Evolutionary conservation across 1,140 invertebrate genomes (phyloP).

Genomic region (Ceratina calcarata): DNA sequence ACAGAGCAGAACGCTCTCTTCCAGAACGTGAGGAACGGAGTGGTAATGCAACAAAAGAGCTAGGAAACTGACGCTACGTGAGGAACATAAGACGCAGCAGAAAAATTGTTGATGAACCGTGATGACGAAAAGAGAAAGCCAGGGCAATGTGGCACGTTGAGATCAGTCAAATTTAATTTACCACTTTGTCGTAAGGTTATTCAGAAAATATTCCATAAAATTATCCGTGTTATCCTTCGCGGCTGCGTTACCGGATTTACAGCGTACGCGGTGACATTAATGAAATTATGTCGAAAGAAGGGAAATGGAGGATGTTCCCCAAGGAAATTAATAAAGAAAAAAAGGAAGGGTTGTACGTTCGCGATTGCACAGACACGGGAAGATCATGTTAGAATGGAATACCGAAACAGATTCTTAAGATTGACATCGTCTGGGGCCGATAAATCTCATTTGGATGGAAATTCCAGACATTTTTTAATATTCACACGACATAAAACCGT

Average conservation of each 20-base stretch:
- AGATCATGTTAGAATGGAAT: constrained; percentile 20
- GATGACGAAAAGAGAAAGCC: no score
- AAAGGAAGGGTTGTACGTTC: no score
- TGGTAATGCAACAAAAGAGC: not conserved
- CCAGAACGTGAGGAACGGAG: constrained; percentile 12
- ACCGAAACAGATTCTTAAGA: constrained; percentile 32
- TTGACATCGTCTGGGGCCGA: constrained; percentile 14
- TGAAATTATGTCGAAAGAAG: constrained; percentile 2
- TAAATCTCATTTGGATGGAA: constrained; percentile 50
- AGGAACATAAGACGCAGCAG: constrained; percentile 8
- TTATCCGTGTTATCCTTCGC: not conserved
- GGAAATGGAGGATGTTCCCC: not conserved
- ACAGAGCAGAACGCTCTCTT: not conserved
- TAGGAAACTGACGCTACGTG: constrained; percentile 10
- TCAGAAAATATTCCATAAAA: constrained; percentile 23
- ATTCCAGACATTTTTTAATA: constrained; percentile 39
- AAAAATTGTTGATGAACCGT: not conserved
- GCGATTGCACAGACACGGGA: not conserved
- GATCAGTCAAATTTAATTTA: constrained; percentile 30
- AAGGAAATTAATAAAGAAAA: not conserved
- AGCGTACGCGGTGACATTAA: not conserved
- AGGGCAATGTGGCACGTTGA: no score
- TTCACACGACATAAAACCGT: constrained; percentile 11
- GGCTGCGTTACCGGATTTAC: constrained; percentile 11
- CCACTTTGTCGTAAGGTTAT: constrained; percentile 8